Evolutionary conservation across 1,140 invertebrate species (phyloP).

Genomic region (Acromyrmex echinatior): DNA sequence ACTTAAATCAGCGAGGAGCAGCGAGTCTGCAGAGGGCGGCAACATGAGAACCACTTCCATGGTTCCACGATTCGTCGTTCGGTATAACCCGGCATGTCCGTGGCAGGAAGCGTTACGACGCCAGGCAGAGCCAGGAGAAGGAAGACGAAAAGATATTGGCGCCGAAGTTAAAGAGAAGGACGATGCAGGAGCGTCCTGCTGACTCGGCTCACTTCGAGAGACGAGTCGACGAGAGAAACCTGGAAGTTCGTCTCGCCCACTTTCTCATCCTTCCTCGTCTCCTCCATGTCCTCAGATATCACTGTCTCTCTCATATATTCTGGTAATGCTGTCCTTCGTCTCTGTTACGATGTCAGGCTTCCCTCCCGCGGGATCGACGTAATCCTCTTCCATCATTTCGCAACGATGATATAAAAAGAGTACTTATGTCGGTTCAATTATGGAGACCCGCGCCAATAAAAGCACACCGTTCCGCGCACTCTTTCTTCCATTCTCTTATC

Average conservation of each 20-base stretch:
- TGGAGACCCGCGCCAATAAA: conserved; percentile 72
- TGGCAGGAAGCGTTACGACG: conserved; percentile 64
- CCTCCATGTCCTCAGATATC: not conserved
- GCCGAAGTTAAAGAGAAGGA: conserved; percentile 62
- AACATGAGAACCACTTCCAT: conserved; percentile 45
- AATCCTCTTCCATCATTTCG: conserved; percentile 82
- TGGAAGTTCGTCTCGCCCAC: conserved; percentile 52
- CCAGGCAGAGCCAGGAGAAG: conserved; percentile 33
- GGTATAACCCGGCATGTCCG: conserved; percentile 28
- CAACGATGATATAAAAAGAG: conserved; percentile 78
- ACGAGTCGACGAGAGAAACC: conserved; percentile 66
- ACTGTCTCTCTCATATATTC: conserved; percentile 43
- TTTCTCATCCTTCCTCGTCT: conserved; percentile 10
- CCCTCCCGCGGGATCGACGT: conserved; percentile 76
- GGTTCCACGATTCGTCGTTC: conserved; percentile 47
- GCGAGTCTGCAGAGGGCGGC: conserved; percentile 47
- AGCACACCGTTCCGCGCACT: conserved; percentile 48
- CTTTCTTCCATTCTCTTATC: conserved; percentile 32
- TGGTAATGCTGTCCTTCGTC: conserved; percentile 35
- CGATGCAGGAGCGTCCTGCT: conserved; percentile 64
- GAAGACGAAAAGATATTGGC: conserved; percentile 74
- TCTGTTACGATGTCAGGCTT: conserved; percentile 52
- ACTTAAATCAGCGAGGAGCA: conserved; percentile 59
- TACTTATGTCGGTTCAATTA: conserved; percentile 82
- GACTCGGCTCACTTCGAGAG: conserved; percentile 69